phyloP scores from a whole-genome alignment of 2,888 invertebrate genomes.

The Timema cristinae region DNA sequence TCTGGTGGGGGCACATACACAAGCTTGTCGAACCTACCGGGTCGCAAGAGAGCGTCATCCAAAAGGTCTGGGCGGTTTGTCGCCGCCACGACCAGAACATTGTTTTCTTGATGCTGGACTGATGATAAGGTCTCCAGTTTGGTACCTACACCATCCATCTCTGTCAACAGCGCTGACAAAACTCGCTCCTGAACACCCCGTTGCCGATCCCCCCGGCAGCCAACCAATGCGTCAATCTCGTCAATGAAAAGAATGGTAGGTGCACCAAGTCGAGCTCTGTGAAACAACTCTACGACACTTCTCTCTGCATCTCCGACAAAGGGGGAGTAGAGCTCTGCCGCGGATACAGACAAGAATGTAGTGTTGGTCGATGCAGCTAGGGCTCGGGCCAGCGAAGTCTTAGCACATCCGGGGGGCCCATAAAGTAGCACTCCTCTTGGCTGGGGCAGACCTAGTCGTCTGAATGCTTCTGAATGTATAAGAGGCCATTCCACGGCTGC shows the following conservation, averaged over 20 bases:
- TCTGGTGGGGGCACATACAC: slow-evolving; percentile 59
- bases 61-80: slow-evolving; percentile 62
- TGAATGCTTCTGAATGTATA: slow-evolving; percentile 51
- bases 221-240: slow-evolving; percentile 56
- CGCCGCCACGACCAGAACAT: slow-evolving; percentile 52
- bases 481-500: slow-evolving; percentile 57
- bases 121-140: slow-evolving; percentile 26
- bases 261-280: slow-evolving; percentile 55
- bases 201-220: slow-evolving; percentile 41
- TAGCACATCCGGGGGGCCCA: slow-evolving; percentile 65
- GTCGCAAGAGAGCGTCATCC: slow-evolving; percentile 58
- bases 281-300: slow-evolving; percentile 54
- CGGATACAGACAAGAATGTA: slow-evolving; percentile 55
- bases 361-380: slow-evolving; percentile 51
- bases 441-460: slow-evolving; percentile 37
- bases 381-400: slow-evolving; percentile 58
- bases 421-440: slow-evolving; percentile 52
- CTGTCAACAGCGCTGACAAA: slow-evolving; percentile 57
- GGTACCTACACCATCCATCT: slow-evolving; percentile 61
- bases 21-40: slow-evolving; percentile 59
- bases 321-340: slow-evolving; percentile 61
- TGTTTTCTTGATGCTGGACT: too few species aligned
- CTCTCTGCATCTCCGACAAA: slow-evolving; percentile 63
- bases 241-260: slow-evolving; percentile 61
- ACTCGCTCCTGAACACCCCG: slow-evolving; percentile 55